Conservation (phyloP, 1,140 invertebrate species). For the Drosophila kanapiae region DNA sequence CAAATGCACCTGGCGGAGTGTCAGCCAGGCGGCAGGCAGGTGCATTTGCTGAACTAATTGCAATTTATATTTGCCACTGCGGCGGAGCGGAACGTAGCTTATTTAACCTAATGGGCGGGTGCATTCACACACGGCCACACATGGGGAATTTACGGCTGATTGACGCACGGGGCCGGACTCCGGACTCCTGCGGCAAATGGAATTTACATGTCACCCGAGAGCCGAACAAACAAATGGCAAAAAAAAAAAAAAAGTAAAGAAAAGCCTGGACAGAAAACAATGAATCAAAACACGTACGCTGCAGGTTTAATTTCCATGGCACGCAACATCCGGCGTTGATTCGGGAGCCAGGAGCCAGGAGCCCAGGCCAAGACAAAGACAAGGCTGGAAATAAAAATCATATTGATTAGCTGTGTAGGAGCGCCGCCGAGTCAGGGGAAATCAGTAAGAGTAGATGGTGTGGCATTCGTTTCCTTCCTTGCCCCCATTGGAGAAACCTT, state of each 20-base stretch:
- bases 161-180: conserved; percentile 46
- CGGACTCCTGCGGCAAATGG: conserved; percentile 43
- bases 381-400: conserved; percentile 61
- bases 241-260: conserved; percentile 18
- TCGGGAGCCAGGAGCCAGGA: conserved; percentile 36
- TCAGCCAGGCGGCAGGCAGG: conserved; percentile 22
- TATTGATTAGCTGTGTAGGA: conserved; percentile 71
- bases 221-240: conserved; percentile 1
- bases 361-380: conserved; percentile 2
- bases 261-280: conserved; percentile 36
- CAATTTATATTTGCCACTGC: conserved; percentile 60
- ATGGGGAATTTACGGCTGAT: conserved; percentile 47
- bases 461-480: conserved; percentile 17
- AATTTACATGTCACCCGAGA: conserved; percentile 51
- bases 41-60: conserved; percentile 62
- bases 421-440: conserved; percentile 54
- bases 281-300: conserved; percentile 59
- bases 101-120: conserved; percentile 48
- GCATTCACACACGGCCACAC: conserved; percentile 22
- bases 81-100: conserved; percentile 40
- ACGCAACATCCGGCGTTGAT: conserved; percentile 80
- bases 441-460: conserved; percentile 65
- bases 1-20: conserved; percentile 63
- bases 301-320: conserved; percentile 68
- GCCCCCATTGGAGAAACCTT: conserved; percentile 38